Base-by-base conservation (phyloP, 2,113 vertebrate genomes). In the Xenus cinereus region DNA sequence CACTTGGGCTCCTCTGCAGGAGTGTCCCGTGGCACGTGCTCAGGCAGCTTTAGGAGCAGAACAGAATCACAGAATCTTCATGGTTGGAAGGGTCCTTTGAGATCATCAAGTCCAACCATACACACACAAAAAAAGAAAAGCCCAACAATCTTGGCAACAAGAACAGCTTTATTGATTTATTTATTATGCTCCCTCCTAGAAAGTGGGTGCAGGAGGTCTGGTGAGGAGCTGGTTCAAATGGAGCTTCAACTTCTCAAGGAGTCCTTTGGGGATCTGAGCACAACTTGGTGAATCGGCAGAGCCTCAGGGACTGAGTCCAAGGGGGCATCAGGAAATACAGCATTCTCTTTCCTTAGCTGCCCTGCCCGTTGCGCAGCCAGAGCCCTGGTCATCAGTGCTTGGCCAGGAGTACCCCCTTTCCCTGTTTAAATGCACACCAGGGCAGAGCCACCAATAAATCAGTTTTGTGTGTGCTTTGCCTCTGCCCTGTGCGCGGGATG, bases 361-460 rank as follows among this genome's bases (percentile, higher is more conserved):
- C 37, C n/a, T 81, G 23, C 26, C 90, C 0, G 0, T 32, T 78
- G 21, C 26, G 72, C 21, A 66, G 35, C 30, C 22, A 6, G 5
- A 63, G 30, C 18, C 28, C 7, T 2, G 0, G 0, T 18, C 18
- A 11, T 14, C 3, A 3, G 32, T 24, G 21, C 48, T 63, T 48
- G 32, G 39, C 23, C 45, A 33, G 27, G 19, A 72, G 41, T 26
- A 23, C 20, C 20, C 6, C 9, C 22, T 84, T 60, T 59, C 26
- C 48, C 23, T 32, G 15, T 60, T 69, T 24, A 45, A 45, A 66
- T 45, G 60, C 50, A 60, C 32, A 54, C 23, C 20, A 33, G 14
- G 48, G 19, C 35, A 86, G 57, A 75, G 7, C 26, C 33, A 10
- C 56, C 19, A 0, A 33, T 37, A 51, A 54, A 39, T 41, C 1